Evolutionary conservation across 2,113 vertebrate species (phyloP).

Genomic region (Etia nguti): DNA sequence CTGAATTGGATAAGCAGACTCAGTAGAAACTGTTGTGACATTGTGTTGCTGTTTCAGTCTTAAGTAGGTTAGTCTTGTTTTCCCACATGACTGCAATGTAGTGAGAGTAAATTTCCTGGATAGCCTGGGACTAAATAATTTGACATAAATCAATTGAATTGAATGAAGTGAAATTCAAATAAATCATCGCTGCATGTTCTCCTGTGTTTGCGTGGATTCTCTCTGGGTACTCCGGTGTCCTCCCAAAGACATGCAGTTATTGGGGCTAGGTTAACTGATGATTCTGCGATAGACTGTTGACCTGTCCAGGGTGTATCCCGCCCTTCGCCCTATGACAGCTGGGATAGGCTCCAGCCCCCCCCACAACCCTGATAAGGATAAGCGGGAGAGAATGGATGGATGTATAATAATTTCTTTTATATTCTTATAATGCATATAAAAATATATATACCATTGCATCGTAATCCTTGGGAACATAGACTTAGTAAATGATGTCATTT

Average conservation of each 20-base stretch:
- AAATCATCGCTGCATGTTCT: background rate
- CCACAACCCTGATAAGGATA: background rate
- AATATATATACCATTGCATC: background rate
- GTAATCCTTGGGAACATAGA: background rate
- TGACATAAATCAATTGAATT: background rate
- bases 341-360: background rate
- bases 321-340: background rate
- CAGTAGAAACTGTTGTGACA: background rate
- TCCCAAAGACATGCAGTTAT: background rate
- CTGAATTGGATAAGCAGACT: background rate
- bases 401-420: background rate
- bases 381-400: background rate
- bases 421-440: background rate
- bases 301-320: background rate
- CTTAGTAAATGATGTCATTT: constrained; percentile 11
- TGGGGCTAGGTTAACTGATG: background rate
- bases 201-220: background rate
- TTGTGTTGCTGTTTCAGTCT: background rate
- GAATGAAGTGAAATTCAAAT: background rate
- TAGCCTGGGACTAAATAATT: background rate
- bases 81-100: background rate
- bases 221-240: background rate
- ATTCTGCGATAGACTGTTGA: background rate
- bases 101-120: background rate
- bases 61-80: background rate